Conservation (phyloP, 2,797 vertebrate genomes). For the Macropus fuliginosus region DNA sequence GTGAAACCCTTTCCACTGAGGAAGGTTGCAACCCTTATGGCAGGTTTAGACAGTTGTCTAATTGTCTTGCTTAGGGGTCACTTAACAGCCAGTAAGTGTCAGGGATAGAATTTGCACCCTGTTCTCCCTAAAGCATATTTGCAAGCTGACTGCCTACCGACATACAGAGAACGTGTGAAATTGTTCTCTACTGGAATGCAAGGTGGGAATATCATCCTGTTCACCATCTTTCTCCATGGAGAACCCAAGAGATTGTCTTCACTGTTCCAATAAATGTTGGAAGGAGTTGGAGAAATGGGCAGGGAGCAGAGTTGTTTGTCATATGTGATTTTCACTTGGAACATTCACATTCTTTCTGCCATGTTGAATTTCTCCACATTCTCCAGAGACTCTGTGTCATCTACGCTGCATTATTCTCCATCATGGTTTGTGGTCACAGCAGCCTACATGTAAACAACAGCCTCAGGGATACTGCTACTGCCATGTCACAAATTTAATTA, state of each 20-base stretch:
- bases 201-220: constrained; percentile 18
- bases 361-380: background rate
- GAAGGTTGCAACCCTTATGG: background rate
- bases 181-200: constrained; percentile 41
- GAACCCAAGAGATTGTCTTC: constrained; percentile 12
- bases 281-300: background rate
- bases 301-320: background rate
- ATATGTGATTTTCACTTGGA: background rate
- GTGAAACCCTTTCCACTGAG: background rate
- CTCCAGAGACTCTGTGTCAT: background rate
- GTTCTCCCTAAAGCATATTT: background rate
- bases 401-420: background rate
- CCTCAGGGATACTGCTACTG: background rate
- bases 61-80: background rate
- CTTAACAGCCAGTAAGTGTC: background rate
- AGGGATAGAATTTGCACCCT: background rate
- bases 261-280: constrained; percentile 27
- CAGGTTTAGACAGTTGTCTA: background rate
- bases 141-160: constrained; percentile 28
- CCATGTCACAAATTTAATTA: background rate
- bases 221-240: constrained; percentile 25
- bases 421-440: background rate
- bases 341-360: background rate
- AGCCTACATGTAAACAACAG: background rate
- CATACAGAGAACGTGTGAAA: constrained; percentile 54